Evolutionary conservation across 2,113 vertebrate species (phyloP).

Genomic region (Paramormyrops kingsleyae): DNA sequence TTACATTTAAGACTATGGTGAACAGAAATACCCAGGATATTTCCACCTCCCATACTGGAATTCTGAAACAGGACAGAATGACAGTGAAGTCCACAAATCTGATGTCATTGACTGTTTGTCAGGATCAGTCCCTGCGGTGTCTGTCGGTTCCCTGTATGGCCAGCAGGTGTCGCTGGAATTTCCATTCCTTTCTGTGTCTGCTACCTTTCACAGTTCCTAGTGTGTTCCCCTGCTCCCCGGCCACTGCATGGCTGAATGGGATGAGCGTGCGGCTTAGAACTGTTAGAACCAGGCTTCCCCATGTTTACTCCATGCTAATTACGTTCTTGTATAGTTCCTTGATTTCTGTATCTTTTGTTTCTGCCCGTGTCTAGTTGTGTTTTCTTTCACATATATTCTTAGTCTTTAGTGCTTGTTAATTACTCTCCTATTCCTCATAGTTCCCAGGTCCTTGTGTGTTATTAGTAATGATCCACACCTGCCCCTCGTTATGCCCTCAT

Average conservation of each 20-base stretch:
- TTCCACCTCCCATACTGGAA: background rate
- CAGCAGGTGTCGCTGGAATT: background rate
- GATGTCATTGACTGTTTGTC: background rate
- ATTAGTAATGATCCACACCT: too few species aligned
- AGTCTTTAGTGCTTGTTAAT: background rate
- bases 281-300: too few species aligned
- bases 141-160: background rate
- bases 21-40: background rate
- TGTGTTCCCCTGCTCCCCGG: background rate
- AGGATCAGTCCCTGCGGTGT: background rate
- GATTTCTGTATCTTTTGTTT: background rate
- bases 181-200: background rate
- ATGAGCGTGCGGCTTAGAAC: background rate
- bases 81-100: background rate
- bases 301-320: background rate
- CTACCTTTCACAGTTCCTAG: background rate
- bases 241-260: background rate
- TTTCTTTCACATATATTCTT: background rate
- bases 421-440: background rate
- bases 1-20: too few species aligned
- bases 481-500: background rate
- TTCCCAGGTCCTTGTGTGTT: too few species aligned
- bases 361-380: background rate
- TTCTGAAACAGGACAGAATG: background rate
- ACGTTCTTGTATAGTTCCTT: background rate